Evolutionary conservation across 2,797 vertebrate species (phyloP), one percentile per base, ranked within the genome.

Genomic region (Etheostoma nigrum): DNA sequence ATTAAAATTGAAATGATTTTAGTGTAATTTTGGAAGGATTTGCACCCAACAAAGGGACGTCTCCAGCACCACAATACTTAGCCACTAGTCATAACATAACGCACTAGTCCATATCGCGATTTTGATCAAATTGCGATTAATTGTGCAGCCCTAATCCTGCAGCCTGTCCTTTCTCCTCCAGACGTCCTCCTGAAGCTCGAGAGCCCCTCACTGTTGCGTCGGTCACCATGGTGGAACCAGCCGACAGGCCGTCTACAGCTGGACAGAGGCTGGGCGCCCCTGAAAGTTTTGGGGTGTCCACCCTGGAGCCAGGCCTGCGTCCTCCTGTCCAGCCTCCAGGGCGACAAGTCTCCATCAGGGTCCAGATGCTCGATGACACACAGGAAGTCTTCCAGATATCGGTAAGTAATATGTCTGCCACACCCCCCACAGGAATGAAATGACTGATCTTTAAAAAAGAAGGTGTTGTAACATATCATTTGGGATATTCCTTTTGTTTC

Each of bases 341-440:
- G 21, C 96, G 97, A 65, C 96, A 95, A 33, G 70, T 97, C 79
- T 95, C 97, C 76, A 93, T 99, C 84, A 94, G 97, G 91, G 96
- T 99, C 65, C 97, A 97, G 92, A 96, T 99, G 96, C 94, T 99
- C 71, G 98, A 99, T 73, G 98, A 99, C 90, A 96, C 97, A 0
- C 97, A 97, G 90, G 98, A 99, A 92, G 96, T 96, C 49, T 98
- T 99, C 70, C 96, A 98, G 69, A 95, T 98, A 89, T 96, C 96
- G 74, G 98, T 99, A 94, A 97, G 97, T 86, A 5, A 36, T 30
- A 2, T 44, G 36, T 40, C 36, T 40, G 36, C 36, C 11, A 9
- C 36, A 40, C 9, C 36, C 36, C 36, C 36, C 36, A 40, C 10
- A 40, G 3, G 36, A 40, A 11, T 40, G 36, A 36, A 36, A 36